These are phyloP conservation scores for Scalopus aquaticus DNA, from an alignment of 2,113 vertebrate genomes.

Conservation along the genomic window DNA sequence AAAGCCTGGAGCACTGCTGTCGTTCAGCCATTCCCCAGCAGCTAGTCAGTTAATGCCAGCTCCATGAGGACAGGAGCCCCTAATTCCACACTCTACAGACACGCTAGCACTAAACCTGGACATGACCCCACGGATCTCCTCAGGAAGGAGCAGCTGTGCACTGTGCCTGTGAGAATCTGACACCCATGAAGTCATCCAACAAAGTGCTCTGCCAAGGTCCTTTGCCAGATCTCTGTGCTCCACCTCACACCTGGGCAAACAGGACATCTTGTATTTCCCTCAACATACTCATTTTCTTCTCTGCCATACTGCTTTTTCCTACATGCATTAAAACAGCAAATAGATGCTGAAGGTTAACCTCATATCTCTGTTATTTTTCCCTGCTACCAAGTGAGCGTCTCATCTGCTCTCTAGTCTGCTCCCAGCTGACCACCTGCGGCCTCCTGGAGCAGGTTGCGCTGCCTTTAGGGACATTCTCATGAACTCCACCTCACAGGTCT, in stretches of 20 bases:
- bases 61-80: neutral
- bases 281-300: neutral
- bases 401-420: neutral
- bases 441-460: neutral
- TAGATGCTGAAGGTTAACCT: neutral
- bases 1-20: neutral
- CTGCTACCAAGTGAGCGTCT: neutral
- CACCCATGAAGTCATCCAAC: no score
- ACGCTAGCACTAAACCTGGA: neutral
- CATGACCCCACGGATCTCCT: neutral
- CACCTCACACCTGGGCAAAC: neutral
- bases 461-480: neutral
- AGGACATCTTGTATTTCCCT: neutral
- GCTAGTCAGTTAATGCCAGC: neutral
- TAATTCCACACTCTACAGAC: neutral
- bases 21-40: neutral
- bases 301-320: neutral
- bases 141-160: neutral
- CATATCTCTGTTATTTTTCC: neutral
- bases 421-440: neutral
- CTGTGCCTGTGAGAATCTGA: neutral
- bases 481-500: neutral
- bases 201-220: neutral
- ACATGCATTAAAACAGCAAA: neutral
- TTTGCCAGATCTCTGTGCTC: neutral